Evolutionary conservation across 2,113 vertebrate species (phyloP), one percentile per base, ranked within the genome.

Genomic region (Psilopogon haemacephalus): DNA sequence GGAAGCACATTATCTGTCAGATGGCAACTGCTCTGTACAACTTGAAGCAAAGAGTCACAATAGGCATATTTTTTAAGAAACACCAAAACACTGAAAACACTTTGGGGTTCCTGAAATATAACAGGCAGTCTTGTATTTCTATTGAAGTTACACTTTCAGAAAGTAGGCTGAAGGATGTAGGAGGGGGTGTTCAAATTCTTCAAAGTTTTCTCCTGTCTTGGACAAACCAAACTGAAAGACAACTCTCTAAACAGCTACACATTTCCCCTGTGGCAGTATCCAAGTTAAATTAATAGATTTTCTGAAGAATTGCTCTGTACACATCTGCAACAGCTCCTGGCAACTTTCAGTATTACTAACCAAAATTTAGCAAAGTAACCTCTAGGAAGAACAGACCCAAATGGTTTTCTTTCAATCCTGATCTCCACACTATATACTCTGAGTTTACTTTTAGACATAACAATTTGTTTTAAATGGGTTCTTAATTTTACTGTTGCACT

Each of bases 151-250:
- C 33, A 56, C 32, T 81, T 90, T 28, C 15, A 55, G 33, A 71
- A 12, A 77, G 50, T 9, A 79, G 24, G 20, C 59, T 81, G 23
- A 81, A 72, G 60, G 54, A 93, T 3, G 15, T 5, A 64, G 12
- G 42, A 86, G 11, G 6, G 8, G 23, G 17, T 86, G 37, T 23
- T 93, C 28, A 71, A 90, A 33, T 48, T 71, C 42, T 64, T 80
- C 12, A 15, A 5, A 21, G 14, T 48, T 30, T 8, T 14, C 15
- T 9, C 10, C 2, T 32, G 2, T 9, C 6, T 28, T 2, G 0
- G 6, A 64, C 84, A 84, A 65, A 75, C 21, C 63, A 69, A 84
- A 86, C 63, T 81, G 64, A 81, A 74, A 81, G n/a, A 48, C 20
- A 93, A 11, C 15, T 72, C 21, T 9, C 7, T 15, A 55, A 21